Evolutionary conservation across 2,888 invertebrate species (phyloP), one percentile per base, ranked within the genome.

Genomic region (Phragmatobia fuliginosa): DNA sequence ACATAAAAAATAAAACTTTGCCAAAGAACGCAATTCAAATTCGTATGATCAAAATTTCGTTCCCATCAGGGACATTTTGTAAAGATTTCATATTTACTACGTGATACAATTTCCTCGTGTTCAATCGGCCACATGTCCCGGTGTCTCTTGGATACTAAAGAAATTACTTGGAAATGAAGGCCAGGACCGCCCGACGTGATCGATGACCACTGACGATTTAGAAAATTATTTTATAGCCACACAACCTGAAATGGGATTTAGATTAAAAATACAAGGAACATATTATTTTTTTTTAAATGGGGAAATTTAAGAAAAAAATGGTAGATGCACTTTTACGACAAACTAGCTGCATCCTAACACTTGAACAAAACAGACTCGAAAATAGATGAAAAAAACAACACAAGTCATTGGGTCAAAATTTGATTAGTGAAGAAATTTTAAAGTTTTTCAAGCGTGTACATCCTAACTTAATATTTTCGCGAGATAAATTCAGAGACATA

Each of bases 131-230:
- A 82, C 75, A 84, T 85, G 86, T 83, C 83, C 78, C 83, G 82
- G 81, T 83, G 76, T 79, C 82, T 80, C 80, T 77, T 77, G 73
- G 76, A 74, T 78, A 66, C 78, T 61, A 71, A 80, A 83, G 83
- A 84, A 86, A 87, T 86, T 85, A 81, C 83, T 78, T 68, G 67
- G 79, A 84, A 85, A 87, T 84, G 84, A 81, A 83, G 77, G 69
- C 68, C 32, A 81, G 85, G 82, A 83, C 85, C 86, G 83, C 81
- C 84, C 82, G 88, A 91, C 91, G 91, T 91, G 91, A 84, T 82
- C 79, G 74, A 75, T 73, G 77, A 78, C 73, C 81, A 80, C 73
- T 71, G 72, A 82, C 87, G 84, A 86, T 90, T 84, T 86, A 80
- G 86, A 83, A 87, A 82, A 87, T 88, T 81, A 83, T 86, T 83